Base-by-base conservation (phyloP, 2,113 vertebrate species). In the Menidia beryllina region DNA sequence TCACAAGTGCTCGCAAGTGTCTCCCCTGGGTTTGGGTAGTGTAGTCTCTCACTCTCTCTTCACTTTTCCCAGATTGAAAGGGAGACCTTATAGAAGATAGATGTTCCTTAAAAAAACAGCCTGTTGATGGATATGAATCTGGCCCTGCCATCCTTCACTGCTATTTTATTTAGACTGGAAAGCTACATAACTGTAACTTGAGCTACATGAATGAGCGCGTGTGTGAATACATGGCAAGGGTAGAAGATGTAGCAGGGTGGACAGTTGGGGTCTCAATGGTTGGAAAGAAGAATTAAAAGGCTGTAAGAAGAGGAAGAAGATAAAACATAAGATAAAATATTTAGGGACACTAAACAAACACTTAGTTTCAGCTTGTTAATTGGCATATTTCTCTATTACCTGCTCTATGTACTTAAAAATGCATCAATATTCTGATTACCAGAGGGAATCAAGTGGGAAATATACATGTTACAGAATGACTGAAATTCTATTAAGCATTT, bases 141-240 rank as follows among this genome's bases (percentile, higher is more conserved):
- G 91, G 91, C 95, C 94, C 93, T 93, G 92, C 95, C 96, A 96
- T 99, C 96, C 96, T 96, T 99, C 97, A 99, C 95, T 94, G 95
- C 96, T 96, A 96, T 97, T 96, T 98, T 99, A 98, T 98, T 98
- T 98, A 98, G 97, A 98, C 96, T 97, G 95, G 95, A 85, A 95
- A 92, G 92, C 82, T 94, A 96, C 96, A 97, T 95, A 98, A 96
- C 96, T 96, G 97, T 97, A 97, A 98, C 96, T 94, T 94, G 95
- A 95, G 93, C 93, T 91, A 93, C 93, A 77, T 85, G 89, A 26
- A 20, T 6, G 36, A 19, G 47, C 20, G 52, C 30, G 61, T 56
- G 26, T 67, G 70, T 54, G 62, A 45, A 59, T 69, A 79, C 61
- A 53, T 26, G 52, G 69, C 58, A 83, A 77, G 21, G 63, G 43